Percentiles rank a stretch among this genome's conserved stretches.
Conservation (phyloP, 2,888 invertebrate genomes). For the Pogonocherus hispidulus region DNA sequence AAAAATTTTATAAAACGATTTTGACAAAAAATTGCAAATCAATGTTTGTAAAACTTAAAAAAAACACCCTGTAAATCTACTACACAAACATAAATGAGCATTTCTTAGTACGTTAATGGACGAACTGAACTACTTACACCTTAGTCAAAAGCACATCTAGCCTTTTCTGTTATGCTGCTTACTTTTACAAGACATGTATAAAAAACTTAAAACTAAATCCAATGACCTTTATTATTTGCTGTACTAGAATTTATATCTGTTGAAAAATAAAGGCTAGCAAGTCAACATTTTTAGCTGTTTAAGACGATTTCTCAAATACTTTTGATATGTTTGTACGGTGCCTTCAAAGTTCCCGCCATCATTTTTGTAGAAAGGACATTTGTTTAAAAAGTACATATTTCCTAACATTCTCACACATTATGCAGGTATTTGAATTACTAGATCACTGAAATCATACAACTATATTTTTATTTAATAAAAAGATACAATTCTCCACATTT, state of each 20-base stretch:
- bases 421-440: too few relatives aligned
- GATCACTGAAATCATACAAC: too few relatives aligned
- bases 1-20: too few relatives aligned
- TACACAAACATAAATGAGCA: constrained; percentile 23
- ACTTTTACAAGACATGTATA: not conserved
- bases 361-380: too few relatives aligned
- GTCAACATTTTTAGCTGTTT: not conserved
- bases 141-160: constrained; percentile 18
- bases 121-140: constrained; percentile 22
- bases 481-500: too few relatives aligned
- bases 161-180: not conserved
- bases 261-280: not conserved
- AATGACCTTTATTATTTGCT: not conserved
- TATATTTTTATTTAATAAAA: too few relatives aligned
- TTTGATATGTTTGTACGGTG: too few relatives aligned
- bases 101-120: constrained; percentile 25
- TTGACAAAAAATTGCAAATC: too few relatives aligned
- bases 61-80: constrained; percentile 26
- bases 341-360: too few relatives aligned
- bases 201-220: not conserved
- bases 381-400: too few relatives aligned
- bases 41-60: constrained; percentile 11
- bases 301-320: too few relatives aligned
- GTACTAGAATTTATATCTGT: not conserved
- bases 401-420: too few relatives aligned